Evolutionary conservation across 2,113 vertebrate genomes (phyloP), one percentile per base, ranked within the genome.

Genomic region (Ceuthmochares aereus): DNA sequence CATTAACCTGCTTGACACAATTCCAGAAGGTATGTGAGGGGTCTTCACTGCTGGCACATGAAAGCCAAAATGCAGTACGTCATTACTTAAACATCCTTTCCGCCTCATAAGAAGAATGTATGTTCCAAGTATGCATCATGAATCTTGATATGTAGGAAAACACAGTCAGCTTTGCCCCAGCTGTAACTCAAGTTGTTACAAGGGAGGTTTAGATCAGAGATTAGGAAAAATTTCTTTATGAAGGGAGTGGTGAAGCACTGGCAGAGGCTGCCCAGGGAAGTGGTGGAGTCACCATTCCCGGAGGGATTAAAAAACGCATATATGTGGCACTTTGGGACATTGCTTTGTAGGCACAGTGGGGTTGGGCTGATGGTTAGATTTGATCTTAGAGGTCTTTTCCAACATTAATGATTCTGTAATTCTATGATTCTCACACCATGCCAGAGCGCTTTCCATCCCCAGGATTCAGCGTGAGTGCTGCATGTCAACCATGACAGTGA

Each of bases 21-120:
- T 34, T 68, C 78, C 74, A 84, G 81, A 40, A 66, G 67, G 70
- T 4, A 27, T 1, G 0, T 0, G 6, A 55, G n/a, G 15, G 40
- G 36, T 52, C 75, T 58, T 4, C 27, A 1, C 43, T 45, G 66
- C 52, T 9, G 5, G 62, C 36, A 30, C 37, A 6, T 0, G 3
- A 30, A 20, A 42, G 42, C 55, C 76, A 83, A 40, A 75, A 25
- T 59, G 58, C 67, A 30, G 4, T 4, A 70, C 45, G 14, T 66
- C 73, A 45, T 54, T 36, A 62, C 62, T 36, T 58, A 76, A 66
- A 79, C 10, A 62, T 26, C 27, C 68, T 30, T 43, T 26, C 21
- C 22, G 45, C 45, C 49, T 63, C 62, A 49, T 9, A 63, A 56
- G 59, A 32, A 2, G 52, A 67, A 15, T 10, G 43, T 29, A 37